These are phyloP conservation scores for Himantopus leucocephalus DNA, from an alignment of 2,113 vertebrate genomes.

Conservation along the genomic window DNA sequence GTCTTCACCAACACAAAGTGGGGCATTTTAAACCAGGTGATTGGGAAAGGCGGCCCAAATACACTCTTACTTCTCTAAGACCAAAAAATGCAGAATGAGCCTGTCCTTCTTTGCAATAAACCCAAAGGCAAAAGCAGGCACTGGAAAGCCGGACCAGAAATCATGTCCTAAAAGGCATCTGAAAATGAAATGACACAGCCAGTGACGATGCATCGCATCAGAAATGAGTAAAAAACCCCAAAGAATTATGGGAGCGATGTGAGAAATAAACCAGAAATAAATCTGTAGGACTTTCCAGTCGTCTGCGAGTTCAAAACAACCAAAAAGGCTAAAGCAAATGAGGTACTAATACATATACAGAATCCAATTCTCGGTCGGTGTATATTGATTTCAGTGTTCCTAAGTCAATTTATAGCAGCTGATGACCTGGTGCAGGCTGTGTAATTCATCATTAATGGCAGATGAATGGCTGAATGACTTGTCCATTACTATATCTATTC, in stretches of 20 bases:
- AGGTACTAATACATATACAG: conserved; percentile 48
- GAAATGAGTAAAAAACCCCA: neutral
- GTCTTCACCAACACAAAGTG: neutral
- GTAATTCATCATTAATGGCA: conserved; percentile 60
- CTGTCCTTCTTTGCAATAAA: neutral
- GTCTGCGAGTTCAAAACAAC: neutral
- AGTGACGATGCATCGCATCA: neutral
- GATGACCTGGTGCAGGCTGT: conserved; percentile 45
- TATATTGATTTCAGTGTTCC: conserved; percentile 48
- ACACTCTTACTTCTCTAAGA: neutral
- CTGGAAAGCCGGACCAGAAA: neutral
- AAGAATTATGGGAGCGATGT: neutral
- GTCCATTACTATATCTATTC: conserved; percentile 11
- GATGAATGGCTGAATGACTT: conserved; percentile 48
- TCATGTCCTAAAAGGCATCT: neutral
- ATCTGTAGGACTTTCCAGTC: neutral
- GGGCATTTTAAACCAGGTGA: neutral
- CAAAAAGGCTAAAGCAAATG: conserved; percentile 33
- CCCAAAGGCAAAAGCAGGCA: neutral
- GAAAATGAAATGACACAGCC: neutral
- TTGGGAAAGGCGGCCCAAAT: neutral
- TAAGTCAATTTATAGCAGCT: conserved; percentile 58
- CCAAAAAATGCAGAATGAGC: neutral
- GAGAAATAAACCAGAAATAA: neutral
- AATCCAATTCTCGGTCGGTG: conserved; percentile 4